phyloP scores from a whole-genome alignment of 64 coral and sea anemone species.

The Stichodactyla helianthus region DNA sequence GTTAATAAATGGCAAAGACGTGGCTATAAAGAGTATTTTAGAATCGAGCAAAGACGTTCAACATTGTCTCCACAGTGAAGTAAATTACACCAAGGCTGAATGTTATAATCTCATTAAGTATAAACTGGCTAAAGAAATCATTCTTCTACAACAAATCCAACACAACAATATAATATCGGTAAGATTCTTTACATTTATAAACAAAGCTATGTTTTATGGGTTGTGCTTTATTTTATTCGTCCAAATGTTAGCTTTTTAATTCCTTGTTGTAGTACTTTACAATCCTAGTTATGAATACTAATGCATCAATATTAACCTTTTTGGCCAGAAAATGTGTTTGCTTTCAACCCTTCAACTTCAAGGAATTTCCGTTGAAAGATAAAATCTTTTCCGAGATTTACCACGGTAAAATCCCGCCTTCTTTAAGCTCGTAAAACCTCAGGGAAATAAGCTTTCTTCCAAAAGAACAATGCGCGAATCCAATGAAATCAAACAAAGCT shows the following conservation, averaged over 20 bases:
- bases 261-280: not conserved
- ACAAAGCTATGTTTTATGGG: not conserved
- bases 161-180: constrained; percentile 82
- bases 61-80: constrained; percentile 24
- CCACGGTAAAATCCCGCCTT: constrained; percentile 9
- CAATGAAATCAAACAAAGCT: too few relatives aligned
- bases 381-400: not conserved
- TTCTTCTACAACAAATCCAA: constrained; percentile 62
- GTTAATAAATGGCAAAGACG: constrained; percentile 5
- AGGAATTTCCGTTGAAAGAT: constrained; percentile 10
- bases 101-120: constrained; percentile 74
- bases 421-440: not conserved
- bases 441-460: not conserved
- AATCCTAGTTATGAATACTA: not conserved
- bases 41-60: constrained; percentile 49
- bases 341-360: not conserved
- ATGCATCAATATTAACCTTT: not conserved
- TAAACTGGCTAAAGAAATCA: constrained; percentile 80
- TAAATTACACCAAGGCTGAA: constrained; percentile 30
- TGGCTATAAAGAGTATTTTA: constrained; percentile 65
- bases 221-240: not conserved
- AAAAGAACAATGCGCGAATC: too few relatives aligned
- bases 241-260: not conserved
- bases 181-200: constrained; percentile 6
- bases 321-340: not conserved